Percentiles rank a stretch among this genome's conserved stretches.
Evolutionary conservation across 2,888 invertebrate species (phyloP).

Genomic region (Peribatodes rhomboidaria): DNA sequence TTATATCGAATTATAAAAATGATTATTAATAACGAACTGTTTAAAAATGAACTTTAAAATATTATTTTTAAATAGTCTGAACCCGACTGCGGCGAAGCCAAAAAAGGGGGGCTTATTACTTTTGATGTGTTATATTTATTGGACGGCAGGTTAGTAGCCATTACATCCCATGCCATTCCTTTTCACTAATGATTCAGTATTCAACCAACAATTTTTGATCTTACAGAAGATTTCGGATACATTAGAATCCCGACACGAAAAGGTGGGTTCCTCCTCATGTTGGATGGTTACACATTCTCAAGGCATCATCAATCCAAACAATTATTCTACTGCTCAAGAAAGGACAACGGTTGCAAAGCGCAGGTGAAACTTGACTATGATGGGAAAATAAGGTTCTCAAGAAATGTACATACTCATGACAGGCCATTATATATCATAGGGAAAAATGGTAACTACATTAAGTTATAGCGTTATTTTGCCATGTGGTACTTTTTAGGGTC

Average conservation of each 20-base stretch:
- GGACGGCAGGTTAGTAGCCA: no score
- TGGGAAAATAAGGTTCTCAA: background rate
- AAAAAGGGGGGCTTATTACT: no score
- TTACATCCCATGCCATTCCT: no score
- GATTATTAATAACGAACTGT: no score
- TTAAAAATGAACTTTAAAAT: no score
- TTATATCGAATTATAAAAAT: no score
- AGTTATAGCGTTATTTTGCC: background rate
- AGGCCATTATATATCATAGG: background rate
- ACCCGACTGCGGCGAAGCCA: no score
- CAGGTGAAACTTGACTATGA: conserved; percentile 27
- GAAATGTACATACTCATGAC: conserved; percentile 4
- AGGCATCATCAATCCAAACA: conserved; percentile 25
- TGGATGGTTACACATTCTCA: conserved; percentile 46
- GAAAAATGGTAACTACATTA: background rate
- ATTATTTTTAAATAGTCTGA: no score
- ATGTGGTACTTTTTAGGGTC: no score
- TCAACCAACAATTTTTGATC: background rate
- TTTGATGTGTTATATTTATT: no score
- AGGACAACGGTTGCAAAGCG: conserved; percentile 47
- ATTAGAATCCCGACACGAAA: conserved; percentile 1
- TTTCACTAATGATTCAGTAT: background rate
- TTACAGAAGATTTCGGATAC: conserved; percentile 8
- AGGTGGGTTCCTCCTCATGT: conserved; percentile 39
- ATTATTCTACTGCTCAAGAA: conserved; percentile 47